Base-by-base conservation (phyloP, 2,113 vertebrate species). In the Brachyhypopomus occidentalis region DNA sequence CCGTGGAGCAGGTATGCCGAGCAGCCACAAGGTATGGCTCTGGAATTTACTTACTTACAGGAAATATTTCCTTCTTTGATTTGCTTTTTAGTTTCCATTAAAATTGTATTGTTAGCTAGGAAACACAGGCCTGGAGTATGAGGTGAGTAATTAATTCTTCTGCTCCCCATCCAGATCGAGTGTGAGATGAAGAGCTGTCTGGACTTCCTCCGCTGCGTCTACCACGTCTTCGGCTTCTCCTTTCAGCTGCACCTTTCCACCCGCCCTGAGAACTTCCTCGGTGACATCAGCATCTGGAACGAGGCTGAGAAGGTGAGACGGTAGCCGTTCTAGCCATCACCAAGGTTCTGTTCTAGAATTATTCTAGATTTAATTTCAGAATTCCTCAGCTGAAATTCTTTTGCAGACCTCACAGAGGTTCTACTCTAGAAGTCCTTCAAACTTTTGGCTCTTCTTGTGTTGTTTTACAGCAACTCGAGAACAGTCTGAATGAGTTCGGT, bases 241-340 rank as follows among this genome's bases (percentile, higher is more conserved):
- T 98, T 98, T 90, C 96, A 98, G 91, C 91, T 98, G 14, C 83
- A 95, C 84, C 95, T 99, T 72, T 98, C 97, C 41, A 98, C 96
- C 8, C 95, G 97, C 60, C 97, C 97, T 1, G 95, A 96, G 60
- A 95, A 94, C 83, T 98, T 94, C 66, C 90, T 98, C 20, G 97
- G 97, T 45, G 95, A 98, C 66, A 78, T 92, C 4, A 88, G 92
- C 17, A 85, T 96, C 34, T 98, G 97, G 97, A 89, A 97, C 77
- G 92, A 92, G 77, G 97, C 97, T 6, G 97, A 99, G 88, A 95
- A 96, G 96, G 97, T 97, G 88, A 30, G 30, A 30, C 1, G 30
- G 30, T 30, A 30, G 30, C 11, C 12, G 1, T 14, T 52, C 45
- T 45, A 45, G 9, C 41, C 41, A 8, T 23, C 9, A 19, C 34